Evolutionary conservation across 2,797 vertebrate genomes (phyloP), one percentile per base, ranked within the genome.

Genomic region (Hyperoplus immaculatus): DNA sequence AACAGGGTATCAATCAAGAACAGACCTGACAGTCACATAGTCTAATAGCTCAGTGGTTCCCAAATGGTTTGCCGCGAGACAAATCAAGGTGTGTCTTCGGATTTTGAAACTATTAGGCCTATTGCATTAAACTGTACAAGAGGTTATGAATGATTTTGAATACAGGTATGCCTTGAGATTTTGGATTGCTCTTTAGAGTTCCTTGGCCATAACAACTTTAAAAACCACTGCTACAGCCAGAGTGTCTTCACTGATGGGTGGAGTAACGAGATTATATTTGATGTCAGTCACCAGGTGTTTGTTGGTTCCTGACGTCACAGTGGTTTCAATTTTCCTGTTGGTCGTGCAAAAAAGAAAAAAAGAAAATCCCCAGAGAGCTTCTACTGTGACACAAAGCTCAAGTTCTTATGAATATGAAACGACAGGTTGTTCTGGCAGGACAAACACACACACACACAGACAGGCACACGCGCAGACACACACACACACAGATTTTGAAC

Each of bases 401-500:
- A n/a, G 14, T 36, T 53, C 62, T 57, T 4, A 5, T 36, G 36
- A 81, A 72, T 38, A 56, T 61, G 51, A 45, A 65, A 61, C 39
- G 43, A 59, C 11, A 58, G 29, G 29, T 10, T 11, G 43, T 7
- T 45, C 3, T 42, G 21, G n/a, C 50, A 61, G n/a, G 6, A 15
- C 14, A 29, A 6, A 16, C 36, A 42, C 29, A 49, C 21, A 14
- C 10, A 21, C 14, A 42, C 51, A 14, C 46, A 3, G 49, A 3
- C 29, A 29, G 29, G 29, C 29, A 29, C 29, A 29, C 29, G 29
- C 2, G 29, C 29, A 29, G 29, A 29, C 29, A 29, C 29, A 29
- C 13, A 46, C 11, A 46, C 45, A 46, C 45, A 45, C 11, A 66
- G 9, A 41, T 4, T 21, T 53, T 43, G 15, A 56, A 41, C 2